phyloP scores from a whole-genome alignment of 2,888 invertebrate species.

The Xestia sexstrigata region DNA sequence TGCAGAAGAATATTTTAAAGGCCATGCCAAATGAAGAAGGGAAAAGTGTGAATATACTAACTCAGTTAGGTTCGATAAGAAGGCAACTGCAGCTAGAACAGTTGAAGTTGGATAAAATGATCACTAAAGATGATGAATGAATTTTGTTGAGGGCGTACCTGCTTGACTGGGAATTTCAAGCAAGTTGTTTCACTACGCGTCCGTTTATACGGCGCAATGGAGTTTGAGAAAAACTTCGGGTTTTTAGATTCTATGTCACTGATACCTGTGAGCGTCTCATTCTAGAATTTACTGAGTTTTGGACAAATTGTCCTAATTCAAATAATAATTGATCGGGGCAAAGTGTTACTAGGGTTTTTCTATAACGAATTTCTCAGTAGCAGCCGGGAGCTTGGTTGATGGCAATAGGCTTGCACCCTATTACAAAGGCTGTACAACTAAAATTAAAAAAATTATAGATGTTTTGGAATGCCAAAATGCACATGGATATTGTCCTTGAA shows the following conservation, averaged over 20 bases:
- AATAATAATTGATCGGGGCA: no score
- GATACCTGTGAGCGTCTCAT: neutral
- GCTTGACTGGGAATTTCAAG: conserved; percentile 34
- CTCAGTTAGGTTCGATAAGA: conserved; percentile 93
- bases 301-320: neutral
- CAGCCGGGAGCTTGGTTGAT: neutral
- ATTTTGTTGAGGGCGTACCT: conserved; percentile 15
- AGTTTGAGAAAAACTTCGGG: neutral
- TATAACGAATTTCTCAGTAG: neutral
- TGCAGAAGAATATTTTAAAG: conserved; percentile 91
- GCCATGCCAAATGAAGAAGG: conserved; percentile 86
- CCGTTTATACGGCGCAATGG: neutral
- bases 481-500: neutral
- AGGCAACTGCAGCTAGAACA: conserved; percentile 93
- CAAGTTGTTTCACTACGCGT: neutral
- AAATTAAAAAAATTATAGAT: neutral
- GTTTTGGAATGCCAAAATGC: neutral
- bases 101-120: conserved; percentile 90
- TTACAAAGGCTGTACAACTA: neutral
- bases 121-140: conserved; percentile 69
- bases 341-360: neutral
- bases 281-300: neutral
- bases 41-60: conserved; percentile 90
- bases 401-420: neutral
- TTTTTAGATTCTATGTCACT: neutral